Conservation (phyloP, 2,888 invertebrate genomes). For the Nesidiocoris tenuis region DNA sequence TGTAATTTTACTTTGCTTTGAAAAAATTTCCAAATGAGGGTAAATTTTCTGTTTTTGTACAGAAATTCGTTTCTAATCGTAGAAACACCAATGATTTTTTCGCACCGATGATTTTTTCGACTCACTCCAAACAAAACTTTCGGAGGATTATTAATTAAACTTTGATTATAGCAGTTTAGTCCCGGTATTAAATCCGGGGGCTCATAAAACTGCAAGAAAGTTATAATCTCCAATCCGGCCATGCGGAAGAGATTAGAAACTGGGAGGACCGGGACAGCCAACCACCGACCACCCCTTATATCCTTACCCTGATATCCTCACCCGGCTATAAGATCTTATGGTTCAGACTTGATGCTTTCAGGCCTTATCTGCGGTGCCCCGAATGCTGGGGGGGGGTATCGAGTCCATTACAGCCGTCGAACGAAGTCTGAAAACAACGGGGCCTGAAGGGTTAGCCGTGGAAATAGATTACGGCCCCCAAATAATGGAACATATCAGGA, state of each 20-base stretch:
- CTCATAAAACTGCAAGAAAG: not conserved
- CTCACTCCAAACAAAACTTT: no score
- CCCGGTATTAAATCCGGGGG: not conserved
- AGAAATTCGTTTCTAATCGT: no score
- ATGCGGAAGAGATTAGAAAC: not conserved
- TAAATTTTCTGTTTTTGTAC: no score
- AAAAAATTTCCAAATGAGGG: no score
- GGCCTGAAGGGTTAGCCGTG: not conserved
- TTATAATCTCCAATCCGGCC: not conserved
- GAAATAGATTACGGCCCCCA: not conserved
- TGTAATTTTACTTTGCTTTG: no score
- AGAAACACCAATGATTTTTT: no score
- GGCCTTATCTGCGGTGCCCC: not conserved
- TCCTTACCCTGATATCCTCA: not conserved
- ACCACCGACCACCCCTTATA: no score
- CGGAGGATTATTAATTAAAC: not conserved
- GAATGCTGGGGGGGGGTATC: not conserved
- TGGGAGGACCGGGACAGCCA: not conserved
- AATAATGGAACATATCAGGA: not conserved
- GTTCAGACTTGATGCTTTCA: not conserved
- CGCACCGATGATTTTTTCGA: no score
- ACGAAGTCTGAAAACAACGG: not conserved
- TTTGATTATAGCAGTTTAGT: not conserved
- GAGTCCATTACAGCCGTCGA: not conserved
- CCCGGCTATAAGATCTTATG: not conserved